Base-by-base conservation (phyloP, 2,888 invertebrate species). In the Sclerodermus sp. region DNA sequence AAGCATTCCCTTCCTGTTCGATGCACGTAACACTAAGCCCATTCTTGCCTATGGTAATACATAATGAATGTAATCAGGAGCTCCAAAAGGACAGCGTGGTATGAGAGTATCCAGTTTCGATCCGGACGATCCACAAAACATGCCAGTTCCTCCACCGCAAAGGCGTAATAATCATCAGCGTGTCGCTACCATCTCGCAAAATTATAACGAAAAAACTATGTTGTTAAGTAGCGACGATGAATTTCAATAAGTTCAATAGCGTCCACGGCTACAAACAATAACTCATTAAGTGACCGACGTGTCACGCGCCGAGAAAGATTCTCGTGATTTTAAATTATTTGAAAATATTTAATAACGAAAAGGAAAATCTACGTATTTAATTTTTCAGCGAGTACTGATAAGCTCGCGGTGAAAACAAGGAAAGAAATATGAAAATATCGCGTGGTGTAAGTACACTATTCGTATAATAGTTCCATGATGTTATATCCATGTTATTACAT, bases 181-280 rank as follows among this genome's bases (percentile, higher is more conserved):
- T 38, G 89, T 90, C 48, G 86, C 91, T 31, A 90, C 90, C 67
- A 90, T 90, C 76, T 86, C 87, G 63, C 87, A 89, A 69, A 90
- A 90, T 79, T 94, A 94, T 82, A 95, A 92, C 79, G 96, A 96
- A 84, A 96, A 96, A 82, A 94, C 96, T 34, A 94, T 95, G 83
- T 84, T 96, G 60, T 85, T 96, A 64, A 94, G 93, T 82, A 95
- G 95, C 61, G 96, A 96, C 76, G 96, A 96, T 78, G 96, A 96
- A 79, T 91, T 91, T 80, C 92, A 92, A 83, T 92, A 83, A 83
- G 42, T n/a, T n/a, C n/a, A n/a, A n/a, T n/a, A n/a, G n/a, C n/a
- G n/a, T n/a, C 23, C 8, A 23, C 23, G 3, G 8, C 23, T 23
- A 23, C 23, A 5, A 23, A 3, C 8, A 23, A 5, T 23, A 23